Conservation (phyloP, 2,888 invertebrate genomes). For the Oeneis ivallda region DNA sequence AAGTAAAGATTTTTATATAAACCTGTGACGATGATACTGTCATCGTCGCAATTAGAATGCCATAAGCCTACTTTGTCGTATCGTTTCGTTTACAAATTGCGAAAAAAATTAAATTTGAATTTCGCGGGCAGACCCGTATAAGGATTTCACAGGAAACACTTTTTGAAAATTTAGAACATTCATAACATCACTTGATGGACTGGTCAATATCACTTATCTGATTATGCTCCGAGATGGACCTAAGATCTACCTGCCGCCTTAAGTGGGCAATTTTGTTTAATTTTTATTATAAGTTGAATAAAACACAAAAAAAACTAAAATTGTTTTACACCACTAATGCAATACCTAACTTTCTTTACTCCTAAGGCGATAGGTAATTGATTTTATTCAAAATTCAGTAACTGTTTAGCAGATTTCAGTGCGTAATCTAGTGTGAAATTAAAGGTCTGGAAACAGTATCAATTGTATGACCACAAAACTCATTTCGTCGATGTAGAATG, state of each 20-base stretch:
- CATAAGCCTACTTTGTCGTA: too few relatives aligned
- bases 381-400: conserved; percentile 49
- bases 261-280: conserved; percentile 18
- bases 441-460: conserved; percentile 55
- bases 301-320: not conserved
- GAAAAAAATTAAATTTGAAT: too few relatives aligned
- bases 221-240: conserved; percentile 32
- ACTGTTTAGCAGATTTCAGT: conserved; percentile 46
- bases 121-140: too few relatives aligned
- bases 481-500: conserved; percentile 64
- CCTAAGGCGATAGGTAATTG: conserved; percentile 39
- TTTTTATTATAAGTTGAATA: conserved; percentile 18
- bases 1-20: too few relatives aligned
- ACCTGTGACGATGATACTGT: too few relatives aligned
- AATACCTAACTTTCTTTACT: conserved; percentile 23
- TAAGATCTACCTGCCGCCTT: conserved; percentile 29
- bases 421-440: conserved; percentile 75
- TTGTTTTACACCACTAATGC: too few relatives aligned
- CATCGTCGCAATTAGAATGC: too few relatives aligned
- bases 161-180: conserved; percentile 59
- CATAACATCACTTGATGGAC: conserved; percentile 59
- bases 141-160: conserved; percentile 50
- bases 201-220: conserved; percentile 52
- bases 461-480: conserved; percentile 78
- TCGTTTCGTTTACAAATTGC: too few relatives aligned